Percentiles rank a stretch among this genome's conserved stretches.
Evolutionary conservation across 2,888 invertebrate species (phyloP).

Genomic region (Epinotia demarniana): DNA sequence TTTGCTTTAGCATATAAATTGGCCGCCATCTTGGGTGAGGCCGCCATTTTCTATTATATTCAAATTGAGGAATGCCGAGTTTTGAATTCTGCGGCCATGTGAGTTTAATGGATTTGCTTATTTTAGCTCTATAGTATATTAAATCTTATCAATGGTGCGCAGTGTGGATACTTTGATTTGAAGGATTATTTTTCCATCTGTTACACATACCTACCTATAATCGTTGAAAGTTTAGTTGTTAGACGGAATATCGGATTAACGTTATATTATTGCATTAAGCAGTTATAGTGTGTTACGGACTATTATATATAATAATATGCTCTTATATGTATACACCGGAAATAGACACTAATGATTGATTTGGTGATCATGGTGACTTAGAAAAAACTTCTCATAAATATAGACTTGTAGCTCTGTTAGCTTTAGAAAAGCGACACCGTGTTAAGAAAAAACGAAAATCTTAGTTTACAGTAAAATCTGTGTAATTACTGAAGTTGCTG

Average conservation of each 20-base stretch:
- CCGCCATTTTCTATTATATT: constrained; percentile 75
- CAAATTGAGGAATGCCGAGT: constrained; percentile 63
- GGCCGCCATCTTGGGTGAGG: constrained; percentile 57
- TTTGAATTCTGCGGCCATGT: constrained; percentile 23
- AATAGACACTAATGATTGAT: too few relatives aligned
- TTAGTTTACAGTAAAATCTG: too few relatives aligned
- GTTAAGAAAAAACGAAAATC: too few relatives aligned
- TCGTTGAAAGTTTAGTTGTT: not conserved
- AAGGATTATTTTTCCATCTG: not conserved
- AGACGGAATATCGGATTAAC: not conserved
- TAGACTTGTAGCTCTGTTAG: too few relatives aligned
- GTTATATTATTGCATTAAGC: not conserved
- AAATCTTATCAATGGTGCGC: not conserved
- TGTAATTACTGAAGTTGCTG: too few relatives aligned
- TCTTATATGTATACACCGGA: too few relatives aligned
- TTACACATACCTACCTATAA: too few relatives aligned
- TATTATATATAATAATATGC: too few relatives aligned
- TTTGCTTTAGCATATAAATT: constrained; percentile 70
- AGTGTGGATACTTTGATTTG: not conserved
- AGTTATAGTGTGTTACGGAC: too few relatives aligned
- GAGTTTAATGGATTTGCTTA: constrained; percentile 18
- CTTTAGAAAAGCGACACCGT: too few relatives aligned
- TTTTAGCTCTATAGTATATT: not conserved
- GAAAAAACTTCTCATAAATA: too few relatives aligned
- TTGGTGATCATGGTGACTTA: too few relatives aligned